Percentiles rank a stretch among this genome's conserved stretches.
These are phyloP conservation scores for Microplitis mediator DNA, from an alignment of 1,140 invertebrate genomes.

Conservation along the genomic window DNA sequence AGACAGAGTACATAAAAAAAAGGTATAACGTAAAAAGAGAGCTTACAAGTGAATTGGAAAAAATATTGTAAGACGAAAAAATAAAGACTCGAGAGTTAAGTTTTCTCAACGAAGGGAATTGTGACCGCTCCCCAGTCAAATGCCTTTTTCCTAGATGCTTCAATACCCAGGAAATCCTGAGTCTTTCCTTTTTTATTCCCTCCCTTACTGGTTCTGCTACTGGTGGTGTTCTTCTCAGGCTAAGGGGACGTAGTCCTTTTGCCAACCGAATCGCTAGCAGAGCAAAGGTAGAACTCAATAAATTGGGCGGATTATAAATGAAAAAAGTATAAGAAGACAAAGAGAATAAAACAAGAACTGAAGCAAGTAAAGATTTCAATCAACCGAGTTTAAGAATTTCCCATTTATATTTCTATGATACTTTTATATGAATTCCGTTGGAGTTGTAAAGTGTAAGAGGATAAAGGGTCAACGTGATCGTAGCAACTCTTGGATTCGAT, in stretches of 20 bases:
- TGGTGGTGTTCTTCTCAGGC: neutral
- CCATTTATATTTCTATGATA: neutral
- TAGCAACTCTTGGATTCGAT: neutral
- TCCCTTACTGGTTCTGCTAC: neutral
- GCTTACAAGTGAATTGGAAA: neutral
- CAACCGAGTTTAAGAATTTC: neutral
- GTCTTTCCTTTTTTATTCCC: conserved; percentile 24
- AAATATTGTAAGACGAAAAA: neutral
- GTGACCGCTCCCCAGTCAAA: conserved; percentile 11
- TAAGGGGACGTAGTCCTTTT: neutral
- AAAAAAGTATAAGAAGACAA: neutral
- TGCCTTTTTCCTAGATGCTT: conserved; percentile 23
- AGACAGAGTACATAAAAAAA: neutral
- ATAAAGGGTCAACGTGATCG: neutral
- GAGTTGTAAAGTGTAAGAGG: neutral
- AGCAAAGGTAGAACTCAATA: neutral
- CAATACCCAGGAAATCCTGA: conserved; percentile 26
- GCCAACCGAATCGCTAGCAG: neutral
- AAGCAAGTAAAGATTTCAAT: neutral
- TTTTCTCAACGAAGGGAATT: conserved; percentile 15
- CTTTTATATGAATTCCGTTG: neutral
- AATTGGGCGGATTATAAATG: neutral
- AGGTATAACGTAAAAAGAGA: neutral
- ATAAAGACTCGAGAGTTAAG: neutral
- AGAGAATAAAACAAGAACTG: neutral